Evolutionary conservation across 2,888 invertebrate species (phyloP).

Genomic region (Apeira syringaria): DNA sequence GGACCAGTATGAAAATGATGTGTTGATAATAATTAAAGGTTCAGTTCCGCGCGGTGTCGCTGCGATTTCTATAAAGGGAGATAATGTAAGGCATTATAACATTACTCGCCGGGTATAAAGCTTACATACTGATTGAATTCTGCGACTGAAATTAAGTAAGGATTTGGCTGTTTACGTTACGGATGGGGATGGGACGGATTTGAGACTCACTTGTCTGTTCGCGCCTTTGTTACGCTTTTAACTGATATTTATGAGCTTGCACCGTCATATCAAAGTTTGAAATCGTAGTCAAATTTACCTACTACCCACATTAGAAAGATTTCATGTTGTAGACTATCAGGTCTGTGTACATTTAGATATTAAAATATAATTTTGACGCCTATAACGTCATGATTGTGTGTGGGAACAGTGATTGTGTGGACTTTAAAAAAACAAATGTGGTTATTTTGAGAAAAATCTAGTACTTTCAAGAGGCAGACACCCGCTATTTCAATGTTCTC

Average conservation of each 20-base stretch:
- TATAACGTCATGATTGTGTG: too few species aligned
- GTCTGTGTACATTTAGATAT: too few species aligned
- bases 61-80: slow-evolving; percentile 61
- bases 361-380: too few species aligned
- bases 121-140: slow-evolving; percentile 82
- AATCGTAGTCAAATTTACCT: not conserved
- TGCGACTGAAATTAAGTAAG: slow-evolving; percentile 83
- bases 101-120: slow-evolving; percentile 77
- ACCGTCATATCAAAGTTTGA: not conserved
- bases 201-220: slow-evolving; percentile 61
- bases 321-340: too few species aligned
- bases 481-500: too few species aligned
- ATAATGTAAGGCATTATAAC: slow-evolving; percentile 80
- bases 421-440: too few species aligned
- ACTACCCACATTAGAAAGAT: too few species aligned
- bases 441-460: too few species aligned
- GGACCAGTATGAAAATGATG: slow-evolving; percentile 77
- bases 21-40: slow-evolving; percentile 84
- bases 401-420: too few species aligned
- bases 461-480: too few species aligned
- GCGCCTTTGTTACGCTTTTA: slow-evolving; percentile 55
- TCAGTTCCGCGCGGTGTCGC: slow-evolving; percentile 62
- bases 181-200: slow-evolving; percentile 72
- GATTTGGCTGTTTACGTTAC: slow-evolving; percentile 80
- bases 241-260: slow-evolving; percentile 16